phyloP scores from a whole-genome alignment of 2,888 invertebrate genomes.

The Drosophila yooni region DNA sequence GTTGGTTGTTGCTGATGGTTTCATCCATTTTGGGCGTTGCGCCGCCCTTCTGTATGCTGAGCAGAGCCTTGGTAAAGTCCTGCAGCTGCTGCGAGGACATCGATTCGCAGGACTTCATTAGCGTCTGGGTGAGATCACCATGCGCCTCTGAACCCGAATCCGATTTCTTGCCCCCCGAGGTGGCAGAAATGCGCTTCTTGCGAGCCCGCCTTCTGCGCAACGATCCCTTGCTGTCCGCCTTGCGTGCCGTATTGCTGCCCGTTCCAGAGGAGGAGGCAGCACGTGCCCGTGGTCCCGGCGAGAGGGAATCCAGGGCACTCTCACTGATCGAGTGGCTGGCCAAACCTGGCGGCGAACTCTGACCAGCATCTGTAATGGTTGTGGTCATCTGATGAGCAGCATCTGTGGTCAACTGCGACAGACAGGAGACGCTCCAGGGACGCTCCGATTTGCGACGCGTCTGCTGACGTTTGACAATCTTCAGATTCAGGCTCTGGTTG shows the following conservation, averaged over 20 bases:
- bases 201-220: conserved; percentile 83
- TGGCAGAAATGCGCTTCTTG: conserved; percentile 81
- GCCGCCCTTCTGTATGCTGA: conserved; percentile 65
- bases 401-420: conserved; percentile 89
- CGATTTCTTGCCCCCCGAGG: conserved; percentile 82
- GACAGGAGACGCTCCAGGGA: conserved; percentile 95
- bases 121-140: conserved; percentile 79
- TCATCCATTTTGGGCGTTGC: conserved; percentile 44
- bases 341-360: conserved; percentile 86
- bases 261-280: conserved; percentile 74
- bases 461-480: conserved; percentile 87
- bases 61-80: conserved; percentile 86
- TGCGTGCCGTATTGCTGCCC: conserved; percentile 72
- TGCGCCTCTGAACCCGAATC: conserved; percentile 87
- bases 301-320: conserved; percentile 92
- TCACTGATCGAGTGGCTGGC: conserved; percentile 94
- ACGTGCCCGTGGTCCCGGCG: conserved; percentile 84
- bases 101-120: conserved; percentile 86
- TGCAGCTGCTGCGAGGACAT: conserved; percentile 88
- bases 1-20: background rate
- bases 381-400: conserved; percentile 82
- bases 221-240: conserved; percentile 84
- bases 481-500: conserved; percentile 84
- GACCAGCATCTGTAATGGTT: conserved; percentile 77
- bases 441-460: conserved; percentile 86